Evolutionary conservation across 2,113 vertebrate species (phyloP).

Genomic region (Takifugu bimaculatus): DNA sequence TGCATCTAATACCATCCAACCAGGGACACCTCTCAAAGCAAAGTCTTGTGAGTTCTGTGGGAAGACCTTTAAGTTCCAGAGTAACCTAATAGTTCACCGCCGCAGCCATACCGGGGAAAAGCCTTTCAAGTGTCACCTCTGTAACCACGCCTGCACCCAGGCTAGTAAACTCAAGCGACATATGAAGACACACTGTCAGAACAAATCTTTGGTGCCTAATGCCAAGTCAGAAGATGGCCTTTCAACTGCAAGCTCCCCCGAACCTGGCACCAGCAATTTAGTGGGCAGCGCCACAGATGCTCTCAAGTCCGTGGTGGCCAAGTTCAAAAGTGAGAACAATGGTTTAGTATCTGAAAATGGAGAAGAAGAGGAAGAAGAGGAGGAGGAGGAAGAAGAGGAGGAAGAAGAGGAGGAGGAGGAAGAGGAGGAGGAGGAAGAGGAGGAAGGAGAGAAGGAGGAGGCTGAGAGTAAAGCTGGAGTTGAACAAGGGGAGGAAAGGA

Average conservation of each 20-base stretch:
- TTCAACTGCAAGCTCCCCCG: slow-evolving; percentile 90
- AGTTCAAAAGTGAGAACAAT: slow-evolving; percentile 95
- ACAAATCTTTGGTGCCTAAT: slow-evolving; percentile 86
- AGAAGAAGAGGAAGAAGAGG: slow-evolving; percentile 76
- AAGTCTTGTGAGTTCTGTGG: slow-evolving; percentile 98
- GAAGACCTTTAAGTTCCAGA: slow-evolving; percentile 99
- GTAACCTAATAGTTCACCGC: slow-evolving; percentile 96
- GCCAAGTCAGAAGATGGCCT: slow-evolving; percentile 94
- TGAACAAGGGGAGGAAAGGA: slow-evolving; percentile 79
- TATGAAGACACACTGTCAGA: slow-evolving; percentile 98
- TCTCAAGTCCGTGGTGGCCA: slow-evolving; percentile 95
- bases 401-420: slow-evolving; percentile 89
- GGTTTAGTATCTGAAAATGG: slow-evolving; percentile 87
- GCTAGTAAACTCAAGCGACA: slow-evolving; percentile 98
- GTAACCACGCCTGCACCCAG: slow-evolving; percentile 97
- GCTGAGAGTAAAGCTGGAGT: slow-evolving; percentile 81
- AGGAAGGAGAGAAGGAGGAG: slow-evolving; percentile 88
- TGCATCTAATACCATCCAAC: slow-evolving; percentile 54
- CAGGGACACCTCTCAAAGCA: slow-evolving; percentile 85
- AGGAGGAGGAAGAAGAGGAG: slow-evolving; percentile 86
- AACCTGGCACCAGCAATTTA: slow-evolving; percentile 92
- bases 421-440: slow-evolving; percentile 82
- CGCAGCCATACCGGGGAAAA: slow-evolving; percentile 98
- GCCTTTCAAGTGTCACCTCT: slow-evolving; percentile 97
- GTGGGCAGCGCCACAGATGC: slow-evolving; percentile 90